Base-by-base conservation (phyloP, 2,797 vertebrate genomes). In the Oreonectes daqikongensis region DNA sequence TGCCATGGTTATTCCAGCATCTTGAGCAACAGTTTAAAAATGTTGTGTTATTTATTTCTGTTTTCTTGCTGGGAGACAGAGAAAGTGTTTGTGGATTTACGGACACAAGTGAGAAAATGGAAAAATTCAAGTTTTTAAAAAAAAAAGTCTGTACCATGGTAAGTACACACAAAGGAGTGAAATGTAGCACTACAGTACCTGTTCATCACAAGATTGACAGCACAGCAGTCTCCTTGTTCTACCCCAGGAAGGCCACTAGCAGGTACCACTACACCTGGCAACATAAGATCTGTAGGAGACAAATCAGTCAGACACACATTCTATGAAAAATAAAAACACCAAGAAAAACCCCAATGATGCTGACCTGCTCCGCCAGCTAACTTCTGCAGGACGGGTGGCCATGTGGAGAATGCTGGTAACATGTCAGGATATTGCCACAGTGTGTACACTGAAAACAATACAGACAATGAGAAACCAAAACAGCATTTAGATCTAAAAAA, bases 371-470 rank as follows among this genome's bases (percentile, higher is more conserved):
- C 98, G 57, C 97, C 95, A 2, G 89, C 88, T 81, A 99, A 85
- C 82, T 97, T 98, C 86, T 96, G 92, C 0, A 99, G 86, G 65
- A 99, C 98, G 12, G 91, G 91, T 65, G 94, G 92, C 97, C 98
- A 99, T 59, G 97, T 99, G 26, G 87, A 89, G 79, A 99, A 95
- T 1, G 90, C 83, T 73, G 95, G 96, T 5, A 99, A 89, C 83
- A 97, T 89, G 85, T 91, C 86, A 17, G 97, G 96, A 85, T 89
- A 92, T 15, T 85, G 86, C 97, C 98, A 99, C 55, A 99, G 89
- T 2, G 92, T 89, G 81, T 98, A 99, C 24, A 99, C 97, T 98
- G 88, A 78, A 8, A 69, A 79, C 18, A 66, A 67, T 32, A 57
- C 26, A 59, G 15, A 32, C 57, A 59, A 59, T 59, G 26, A 30